Conservation (phyloP, 2,113 vertebrate species). For the Sterna hirundo region DNA sequence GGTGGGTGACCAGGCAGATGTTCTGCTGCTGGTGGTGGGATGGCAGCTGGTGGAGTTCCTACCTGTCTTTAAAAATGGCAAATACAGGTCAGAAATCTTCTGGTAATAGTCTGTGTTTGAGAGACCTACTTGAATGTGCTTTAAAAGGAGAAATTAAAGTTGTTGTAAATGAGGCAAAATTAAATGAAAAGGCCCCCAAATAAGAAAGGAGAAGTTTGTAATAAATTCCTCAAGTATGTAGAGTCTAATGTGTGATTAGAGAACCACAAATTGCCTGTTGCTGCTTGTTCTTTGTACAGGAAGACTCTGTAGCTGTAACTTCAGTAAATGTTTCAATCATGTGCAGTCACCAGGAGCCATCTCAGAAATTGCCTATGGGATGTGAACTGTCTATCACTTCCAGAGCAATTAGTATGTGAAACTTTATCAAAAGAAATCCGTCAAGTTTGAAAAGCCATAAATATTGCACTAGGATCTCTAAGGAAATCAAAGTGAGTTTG, state of each 20-base stretch:
- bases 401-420: conserved; percentile 73
- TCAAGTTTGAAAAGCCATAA: conserved; percentile 67
- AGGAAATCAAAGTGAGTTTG: conserved; percentile 61
- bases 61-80: background rate
- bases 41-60: background rate
- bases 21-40: background rate
- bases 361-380: conserved; percentile 66
- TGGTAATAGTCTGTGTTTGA: background rate
- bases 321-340: background rate
- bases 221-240: background rate
- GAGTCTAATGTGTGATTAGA: background rate
- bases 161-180: background rate
- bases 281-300: background rate
- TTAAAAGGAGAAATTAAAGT: background rate
- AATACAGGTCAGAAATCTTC: background rate
- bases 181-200: background rate
- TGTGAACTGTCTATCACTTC: conserved; percentile 66
- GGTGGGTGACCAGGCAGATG: too few relatives aligned
- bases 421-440: conserved; percentile 69
- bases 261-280: background rate
- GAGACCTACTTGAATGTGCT: background rate
- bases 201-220: background rate
- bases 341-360: background rate
- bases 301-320: background rate
- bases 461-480: conserved; percentile 57